Conservation (phyloP, 2,888 invertebrate species). For the Caenorhabditis auriculariae region DNA sequence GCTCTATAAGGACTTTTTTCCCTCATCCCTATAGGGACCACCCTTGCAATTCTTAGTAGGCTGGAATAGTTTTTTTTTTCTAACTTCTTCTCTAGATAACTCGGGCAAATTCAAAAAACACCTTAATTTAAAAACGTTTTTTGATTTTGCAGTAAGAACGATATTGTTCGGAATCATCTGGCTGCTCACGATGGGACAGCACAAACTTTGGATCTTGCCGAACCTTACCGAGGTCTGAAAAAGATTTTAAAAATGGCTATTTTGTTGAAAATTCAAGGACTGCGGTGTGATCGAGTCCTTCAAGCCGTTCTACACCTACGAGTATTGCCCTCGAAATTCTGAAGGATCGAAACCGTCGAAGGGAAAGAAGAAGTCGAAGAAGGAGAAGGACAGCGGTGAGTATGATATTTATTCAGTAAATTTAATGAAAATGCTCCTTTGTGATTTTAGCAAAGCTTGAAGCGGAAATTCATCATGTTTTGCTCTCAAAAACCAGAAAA, state of each 20-base stretch:
- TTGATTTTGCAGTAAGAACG: constrained; percentile 72
- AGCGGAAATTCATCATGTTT: constrained; percentile 1
- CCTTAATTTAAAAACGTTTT: background rate
- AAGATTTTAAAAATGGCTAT: background rate
- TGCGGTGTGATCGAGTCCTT: constrained; percentile 98
- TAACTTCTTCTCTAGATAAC: too few species aligned
- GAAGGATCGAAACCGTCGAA: constrained; percentile 25
- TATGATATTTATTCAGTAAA: background rate
- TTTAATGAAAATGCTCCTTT: constrained; percentile 12
- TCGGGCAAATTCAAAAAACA: too few species aligned
- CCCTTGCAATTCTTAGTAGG: too few species aligned
- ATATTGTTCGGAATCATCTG: constrained; percentile 89
- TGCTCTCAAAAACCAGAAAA: constrained; percentile 11
- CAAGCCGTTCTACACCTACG: constrained; percentile 81
- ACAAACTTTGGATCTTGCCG: constrained; percentile 97
- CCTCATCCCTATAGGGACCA: too few species aligned
- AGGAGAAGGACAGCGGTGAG: constrained; percentile 24
- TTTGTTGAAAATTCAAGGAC: constrained; percentile 65
- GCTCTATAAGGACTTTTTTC: too few species aligned
- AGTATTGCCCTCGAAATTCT: constrained; percentile 35
- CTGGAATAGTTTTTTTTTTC: too few species aligned
- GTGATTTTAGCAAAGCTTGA: background rate
- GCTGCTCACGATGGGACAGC: constrained; percentile 81
- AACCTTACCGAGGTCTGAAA: constrained; percentile 83
- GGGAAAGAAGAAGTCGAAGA: constrained; percentile 38